phyloP scores from a whole-genome alignment of 2,888 invertebrate genomes.

The Dermolepida albohirtum region DNA sequence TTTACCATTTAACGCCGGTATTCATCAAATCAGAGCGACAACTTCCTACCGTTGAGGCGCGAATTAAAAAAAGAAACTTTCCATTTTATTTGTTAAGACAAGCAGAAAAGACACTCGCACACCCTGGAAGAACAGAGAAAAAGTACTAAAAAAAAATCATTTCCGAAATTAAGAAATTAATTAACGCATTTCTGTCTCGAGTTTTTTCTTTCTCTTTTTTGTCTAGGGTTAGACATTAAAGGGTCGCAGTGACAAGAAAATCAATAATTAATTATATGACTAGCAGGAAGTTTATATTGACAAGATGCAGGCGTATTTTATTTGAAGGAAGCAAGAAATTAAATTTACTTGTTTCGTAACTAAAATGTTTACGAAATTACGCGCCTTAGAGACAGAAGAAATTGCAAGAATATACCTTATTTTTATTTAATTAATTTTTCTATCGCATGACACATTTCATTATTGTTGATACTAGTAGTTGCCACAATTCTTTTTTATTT shows the following conservation, averaged over 20 bases:
- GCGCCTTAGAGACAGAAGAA: too few relatives aligned
- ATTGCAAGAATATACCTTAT: too few relatives aligned
- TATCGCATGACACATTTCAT: too few relatives aligned
- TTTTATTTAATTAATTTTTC: too few relatives aligned
- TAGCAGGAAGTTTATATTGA: conserved; percentile 22
- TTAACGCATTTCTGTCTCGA: conserved; percentile 28
- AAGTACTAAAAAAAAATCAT: conserved; percentile 8
- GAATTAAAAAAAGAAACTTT: conserved; percentile 34
- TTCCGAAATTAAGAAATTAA: conserved; percentile 37
- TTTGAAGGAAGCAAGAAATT: neutral
- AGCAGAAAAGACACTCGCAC: conserved; percentile 4
- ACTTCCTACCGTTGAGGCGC: conserved; percentile 21
- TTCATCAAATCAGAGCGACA: conserved; percentile 33
- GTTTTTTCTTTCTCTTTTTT: conserved; percentile 1
- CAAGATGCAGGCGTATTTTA: conserved; percentile 9
- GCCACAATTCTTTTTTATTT: too few relatives aligned
- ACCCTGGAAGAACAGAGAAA: neutral
- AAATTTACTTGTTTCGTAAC: too few relatives aligned
- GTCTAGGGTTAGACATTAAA: neutral
- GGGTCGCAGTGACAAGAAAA: conserved; percentile 15
- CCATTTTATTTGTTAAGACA: conserved; percentile 2
- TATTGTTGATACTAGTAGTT: too few relatives aligned
- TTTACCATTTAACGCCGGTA: conserved; percentile 19
- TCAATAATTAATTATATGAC: conserved; percentile 32
- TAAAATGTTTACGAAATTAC: too few relatives aligned